Evolutionary conservation across 2,888 invertebrate genomes (phyloP).

Genomic region (Operophtera brumata): DNA sequence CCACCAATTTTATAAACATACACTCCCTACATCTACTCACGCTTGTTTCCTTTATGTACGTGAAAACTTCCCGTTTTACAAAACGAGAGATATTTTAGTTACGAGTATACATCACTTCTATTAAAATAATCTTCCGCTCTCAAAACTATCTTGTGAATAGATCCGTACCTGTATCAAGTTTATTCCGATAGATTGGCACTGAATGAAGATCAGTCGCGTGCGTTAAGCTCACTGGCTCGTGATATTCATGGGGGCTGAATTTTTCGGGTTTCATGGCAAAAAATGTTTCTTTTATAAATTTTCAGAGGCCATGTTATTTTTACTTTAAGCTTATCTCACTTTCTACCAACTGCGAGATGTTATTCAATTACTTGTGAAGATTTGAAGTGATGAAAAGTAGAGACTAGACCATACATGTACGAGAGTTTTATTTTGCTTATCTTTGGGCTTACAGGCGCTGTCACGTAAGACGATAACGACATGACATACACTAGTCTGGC

Average conservation of each 20-base stretch:
- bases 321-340: neutral
- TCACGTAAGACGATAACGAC: too few relatives aligned
- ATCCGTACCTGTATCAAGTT: constrained; percentile 34
- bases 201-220: constrained; percentile 40
- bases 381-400: too few relatives aligned
- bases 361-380: too few relatives aligned
- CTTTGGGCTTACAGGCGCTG: too few relatives aligned
- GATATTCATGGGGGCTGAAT: constrained; percentile 16
- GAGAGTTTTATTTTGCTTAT: too few relatives aligned
- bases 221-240: constrained; percentile 32
- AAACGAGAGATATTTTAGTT: neutral
- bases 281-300: constrained; percentile 8
- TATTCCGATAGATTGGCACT: constrained; percentile 40
- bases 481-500: too few relatives aligned
- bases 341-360: neutral
- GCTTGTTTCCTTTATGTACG: too few relatives aligned
- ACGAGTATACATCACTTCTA: too few relatives aligned
- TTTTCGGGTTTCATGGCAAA: constrained; percentile 13
- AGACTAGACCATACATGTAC: too few relatives aligned
- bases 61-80: neutral
- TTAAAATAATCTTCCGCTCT: constrained; percentile 14
- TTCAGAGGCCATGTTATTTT: constrained; percentile 2
- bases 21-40: too few relatives aligned
- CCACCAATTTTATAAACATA: too few relatives aligned
- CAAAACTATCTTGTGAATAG: constrained; percentile 21